phyloP scores from a whole-genome alignment of 2,888 invertebrate genomes.

The Abscondita cerata region DNA sequence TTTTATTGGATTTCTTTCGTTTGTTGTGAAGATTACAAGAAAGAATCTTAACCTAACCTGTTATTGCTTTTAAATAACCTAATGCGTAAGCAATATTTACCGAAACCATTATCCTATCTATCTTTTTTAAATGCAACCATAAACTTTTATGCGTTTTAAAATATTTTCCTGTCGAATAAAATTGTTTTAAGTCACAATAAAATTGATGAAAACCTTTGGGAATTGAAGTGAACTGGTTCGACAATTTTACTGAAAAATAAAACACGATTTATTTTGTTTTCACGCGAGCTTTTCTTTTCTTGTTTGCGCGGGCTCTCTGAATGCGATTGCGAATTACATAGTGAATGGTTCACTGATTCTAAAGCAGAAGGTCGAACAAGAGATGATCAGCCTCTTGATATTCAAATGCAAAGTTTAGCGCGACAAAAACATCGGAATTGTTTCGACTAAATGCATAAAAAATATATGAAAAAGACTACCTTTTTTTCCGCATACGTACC shows the following conservation, averaged over 20 bases:
- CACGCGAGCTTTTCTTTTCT: slow-evolving; percentile 38
- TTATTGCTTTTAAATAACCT: slow-evolving; percentile 8
- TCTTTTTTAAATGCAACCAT: no score
- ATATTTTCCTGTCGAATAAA: slow-evolving; percentile 11
- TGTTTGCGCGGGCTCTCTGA: slow-evolving; percentile 35
- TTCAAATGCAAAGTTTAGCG: slow-evolving; percentile 44
- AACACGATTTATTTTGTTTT: slow-evolving; percentile 33
- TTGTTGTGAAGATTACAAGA: slow-evolving; percentile 16
- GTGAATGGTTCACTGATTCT: slow-evolving; percentile 46
- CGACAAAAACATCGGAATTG: slow-evolving; percentile 35
- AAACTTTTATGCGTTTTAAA: not conserved
- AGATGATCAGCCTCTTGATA: slow-evolving; percentile 46
- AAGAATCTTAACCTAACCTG: slow-evolving; percentile 14
- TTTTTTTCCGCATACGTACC: not conserved
- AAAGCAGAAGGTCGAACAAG: slow-evolving; percentile 44
- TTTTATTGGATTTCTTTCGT: slow-evolving; percentile 15
- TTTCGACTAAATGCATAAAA: slow-evolving; percentile 19
- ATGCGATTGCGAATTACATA: slow-evolving; percentile 42
- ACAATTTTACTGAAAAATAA: slow-evolving; percentile 31
- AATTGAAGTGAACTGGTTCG: slow-evolving; percentile 23
- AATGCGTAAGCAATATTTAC: not conserved
- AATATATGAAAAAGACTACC: slow-evolving; percentile 16
- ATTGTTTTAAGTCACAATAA: slow-evolving; percentile 25
- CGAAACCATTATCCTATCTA: no score
- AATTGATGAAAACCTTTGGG: slow-evolving; percentile 16